Base-by-base conservation (phyloP, 2,113 vertebrate genomes). In the Lamprologus lemairii region DNA sequence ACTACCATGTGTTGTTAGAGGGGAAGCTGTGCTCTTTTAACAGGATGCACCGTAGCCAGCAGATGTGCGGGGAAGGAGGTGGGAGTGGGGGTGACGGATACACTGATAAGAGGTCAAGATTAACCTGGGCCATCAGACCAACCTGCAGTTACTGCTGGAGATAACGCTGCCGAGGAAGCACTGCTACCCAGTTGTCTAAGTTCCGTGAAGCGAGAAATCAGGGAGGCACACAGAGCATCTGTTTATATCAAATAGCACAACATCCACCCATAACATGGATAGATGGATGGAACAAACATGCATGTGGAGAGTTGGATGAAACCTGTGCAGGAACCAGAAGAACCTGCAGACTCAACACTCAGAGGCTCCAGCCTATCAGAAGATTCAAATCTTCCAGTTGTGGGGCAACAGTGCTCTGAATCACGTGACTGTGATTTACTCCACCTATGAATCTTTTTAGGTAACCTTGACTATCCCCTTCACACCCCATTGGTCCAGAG, bases 1-100 rank as follows among this genome's bases (percentile, higher is more conserved):
- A 33, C 84, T 94, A 89, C 92, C 91, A 94, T 95, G 94, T 95
- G 95, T 95, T 85, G 91, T 90, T 47, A 58, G 45, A 65, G 23
- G 23, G 71, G 26, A 31, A 49, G 17, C 26, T 31, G 3, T 17
- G 7, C 45, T 2, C 9, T 78, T 49, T 49, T 31, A 49, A 78
- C 45, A 49, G 23, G 42, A 19, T 28, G 9, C 40, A 1, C 21
- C 16, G 6, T 47, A 17, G 23, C 23, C 68, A 47, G 23, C 42
- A 17, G 23, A 75, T 75, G 21, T 47, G 9, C 68, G 40, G 21
- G 65, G 31, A 35, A 37, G 60, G 60, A 37, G 3, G 17, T 35
- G 60, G 31, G 1, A 37, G n/a, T 23, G 65, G 12, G 12, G 68
- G 21, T 23, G 21, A 10, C 37, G 14, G 68, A 73, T 2, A 5